A percentile compares a stretch with the other conserved stretches of the same genome.
Conservation (phyloP, 2,113 vertebrate species). For the Calonectris borealis region DNA sequence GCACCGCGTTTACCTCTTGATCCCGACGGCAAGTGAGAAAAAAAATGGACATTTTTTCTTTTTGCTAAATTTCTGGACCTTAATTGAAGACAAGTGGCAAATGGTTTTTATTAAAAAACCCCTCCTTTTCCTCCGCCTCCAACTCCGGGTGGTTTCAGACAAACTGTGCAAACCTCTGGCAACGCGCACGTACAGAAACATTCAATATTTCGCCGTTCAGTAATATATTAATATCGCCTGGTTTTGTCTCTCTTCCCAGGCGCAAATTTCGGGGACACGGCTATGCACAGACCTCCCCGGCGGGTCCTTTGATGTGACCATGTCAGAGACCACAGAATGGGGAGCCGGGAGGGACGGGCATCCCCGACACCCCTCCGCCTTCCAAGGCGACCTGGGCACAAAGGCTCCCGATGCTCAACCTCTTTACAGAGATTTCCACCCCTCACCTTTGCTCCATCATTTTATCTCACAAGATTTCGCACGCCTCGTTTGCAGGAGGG, state of each 20-base stretch:
- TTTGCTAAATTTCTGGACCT: neutral
- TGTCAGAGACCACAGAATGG: neutral
- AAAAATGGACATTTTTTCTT: neutral
- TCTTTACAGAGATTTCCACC: neutral
- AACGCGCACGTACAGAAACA: neutral
- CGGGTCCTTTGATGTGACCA: neutral
- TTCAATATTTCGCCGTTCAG: neutral
- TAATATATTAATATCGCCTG: neutral
- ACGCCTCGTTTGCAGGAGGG: neutral
- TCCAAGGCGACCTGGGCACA: constrained; percentile 7
- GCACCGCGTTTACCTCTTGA: neutral
- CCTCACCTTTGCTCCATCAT: neutral
- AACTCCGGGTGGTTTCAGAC: constrained; percentile 23
- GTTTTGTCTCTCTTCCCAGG: neutral
- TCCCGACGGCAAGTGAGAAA: neutral
- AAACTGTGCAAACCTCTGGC: constrained; percentile 20
- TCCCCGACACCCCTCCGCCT: neutral
- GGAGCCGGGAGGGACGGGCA: neutral
- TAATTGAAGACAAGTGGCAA: constrained; percentile 58
- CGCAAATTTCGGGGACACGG: neutral
- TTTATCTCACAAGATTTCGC: neutral
- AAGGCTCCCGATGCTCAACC: neutral
- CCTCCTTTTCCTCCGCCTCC: neutral
- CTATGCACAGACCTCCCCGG: neutral
- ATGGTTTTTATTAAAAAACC: constrained; percentile 36